Evolutionary conservation across 2,113 vertebrate genomes (phyloP).

Genomic region (Lagopus leucura): DNA sequence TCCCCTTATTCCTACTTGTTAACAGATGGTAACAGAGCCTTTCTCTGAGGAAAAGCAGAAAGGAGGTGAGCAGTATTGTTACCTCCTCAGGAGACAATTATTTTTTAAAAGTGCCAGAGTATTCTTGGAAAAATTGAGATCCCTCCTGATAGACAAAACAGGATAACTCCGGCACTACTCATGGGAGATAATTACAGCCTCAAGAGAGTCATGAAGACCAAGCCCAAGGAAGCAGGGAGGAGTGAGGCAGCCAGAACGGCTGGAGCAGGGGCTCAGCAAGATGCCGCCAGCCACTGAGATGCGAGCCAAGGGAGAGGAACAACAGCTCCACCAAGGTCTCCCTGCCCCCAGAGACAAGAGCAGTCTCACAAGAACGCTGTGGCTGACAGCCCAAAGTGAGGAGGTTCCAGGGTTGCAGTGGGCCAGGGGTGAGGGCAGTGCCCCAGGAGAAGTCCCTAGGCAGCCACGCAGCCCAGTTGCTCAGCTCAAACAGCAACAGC

Average conservation of each 20-base stretch:
- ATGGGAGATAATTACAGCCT: not conserved
- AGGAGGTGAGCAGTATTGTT: not conserved
- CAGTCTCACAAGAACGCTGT: not conserved
- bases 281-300: not conserved
- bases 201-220: not conserved
- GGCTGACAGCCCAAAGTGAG: fast-evolving
- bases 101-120: not conserved
- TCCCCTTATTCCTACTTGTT: not conserved
- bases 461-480: not conserved
- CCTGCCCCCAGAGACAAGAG: not conserved
- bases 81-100: not conserved
- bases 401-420: not conserved
- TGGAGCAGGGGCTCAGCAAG: not conserved
- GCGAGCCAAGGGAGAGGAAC: not conserved
- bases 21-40: not conserved
- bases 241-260: not conserved
- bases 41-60: not conserved
- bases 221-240: not conserved
- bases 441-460: not conserved
- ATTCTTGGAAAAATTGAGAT: constrained; percentile 12
- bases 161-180: not conserved
- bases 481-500: not conserved
- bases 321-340: not conserved
- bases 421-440: not conserved
- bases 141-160: not conserved